Evolutionary conservation across 2,797 vertebrate species (phyloP).

Genomic region (Alcedo quadribrachys): DNA sequence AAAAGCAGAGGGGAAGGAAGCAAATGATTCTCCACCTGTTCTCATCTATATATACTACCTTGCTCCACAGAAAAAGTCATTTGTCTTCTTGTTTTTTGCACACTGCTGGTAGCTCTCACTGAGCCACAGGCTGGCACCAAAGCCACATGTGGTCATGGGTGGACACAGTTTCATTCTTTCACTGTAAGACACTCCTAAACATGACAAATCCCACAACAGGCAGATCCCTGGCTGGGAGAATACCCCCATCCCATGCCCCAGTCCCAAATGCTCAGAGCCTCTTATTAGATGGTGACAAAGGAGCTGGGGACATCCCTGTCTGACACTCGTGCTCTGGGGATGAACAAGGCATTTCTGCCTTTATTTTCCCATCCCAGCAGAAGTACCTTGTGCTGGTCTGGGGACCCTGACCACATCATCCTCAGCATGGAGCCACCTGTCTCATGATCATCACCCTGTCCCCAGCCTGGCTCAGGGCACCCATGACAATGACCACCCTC

Average conservation of each 20-base stretch:
- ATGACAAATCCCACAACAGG: background rate
- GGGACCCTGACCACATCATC: background rate
- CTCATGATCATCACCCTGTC: background rate
- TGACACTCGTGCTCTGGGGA: background rate
- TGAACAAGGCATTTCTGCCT: background rate
- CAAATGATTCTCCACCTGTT: background rate
- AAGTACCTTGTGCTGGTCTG: background rate
- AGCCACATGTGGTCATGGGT: accelerated
- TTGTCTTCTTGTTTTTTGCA: background rate
- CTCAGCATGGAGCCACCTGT: accelerated
- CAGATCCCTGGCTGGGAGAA: background rate
- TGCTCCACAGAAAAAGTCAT: background rate
- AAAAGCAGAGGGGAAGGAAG: background rate
- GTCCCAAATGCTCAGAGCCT: accelerated
- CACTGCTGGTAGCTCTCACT: background rate
- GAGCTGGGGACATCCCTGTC: background rate
- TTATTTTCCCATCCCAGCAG: background rate
- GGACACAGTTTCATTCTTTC: background rate
- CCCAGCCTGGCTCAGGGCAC: background rate
- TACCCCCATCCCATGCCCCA: accelerated
- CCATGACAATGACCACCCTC: background rate
- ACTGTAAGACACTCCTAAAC: background rate
- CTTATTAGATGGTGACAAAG: background rate
- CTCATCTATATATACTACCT: background rate
- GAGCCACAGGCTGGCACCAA: background rate